Percentiles rank a stretch among this genome's conserved stretches.
phyloP scores from a whole-genome alignment of 2,113 vertebrate genomes.

The Bungarus multicinctus region DNA sequence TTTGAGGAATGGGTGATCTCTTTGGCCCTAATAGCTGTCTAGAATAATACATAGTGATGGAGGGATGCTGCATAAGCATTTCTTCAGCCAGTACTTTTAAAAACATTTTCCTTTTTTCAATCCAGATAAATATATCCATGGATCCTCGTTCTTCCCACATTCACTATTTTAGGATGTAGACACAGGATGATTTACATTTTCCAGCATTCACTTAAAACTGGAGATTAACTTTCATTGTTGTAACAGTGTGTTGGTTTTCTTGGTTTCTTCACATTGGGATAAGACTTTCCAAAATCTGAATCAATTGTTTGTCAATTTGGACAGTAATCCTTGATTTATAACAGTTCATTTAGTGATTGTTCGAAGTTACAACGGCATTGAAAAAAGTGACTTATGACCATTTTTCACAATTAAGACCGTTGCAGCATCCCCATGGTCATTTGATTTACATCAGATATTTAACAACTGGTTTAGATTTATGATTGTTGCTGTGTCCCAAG shows the following conservation, averaged over 20 bases:
- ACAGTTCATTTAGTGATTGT: neutral
- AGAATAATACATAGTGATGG: neutral
- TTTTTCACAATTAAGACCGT: neutral
- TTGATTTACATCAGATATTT: neutral
- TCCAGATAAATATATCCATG: neutral
- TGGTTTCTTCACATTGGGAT: neutral
- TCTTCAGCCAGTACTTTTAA: neutral
- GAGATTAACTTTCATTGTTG: neutral
- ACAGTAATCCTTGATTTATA: neutral
- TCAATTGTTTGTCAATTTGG: neutral
- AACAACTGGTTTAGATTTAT: neutral
- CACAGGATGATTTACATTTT: neutral
- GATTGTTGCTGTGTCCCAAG: neutral
- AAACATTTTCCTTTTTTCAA: neutral
- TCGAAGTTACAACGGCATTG: neutral
- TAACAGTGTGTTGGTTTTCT: neutral
- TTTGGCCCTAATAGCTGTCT: neutral
- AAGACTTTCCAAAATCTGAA: neutral
- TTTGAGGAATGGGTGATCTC: neutral
- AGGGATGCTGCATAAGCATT: neutral
- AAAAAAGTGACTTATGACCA: neutral
- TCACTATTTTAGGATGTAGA: neutral
- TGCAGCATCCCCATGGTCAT: neutral
- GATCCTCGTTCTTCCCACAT: neutral
- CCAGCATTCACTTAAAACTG: neutral